Base-by-base conservation (phyloP, 1,140 invertebrate genomes). In the Sminthurinus signatus region DNA sequence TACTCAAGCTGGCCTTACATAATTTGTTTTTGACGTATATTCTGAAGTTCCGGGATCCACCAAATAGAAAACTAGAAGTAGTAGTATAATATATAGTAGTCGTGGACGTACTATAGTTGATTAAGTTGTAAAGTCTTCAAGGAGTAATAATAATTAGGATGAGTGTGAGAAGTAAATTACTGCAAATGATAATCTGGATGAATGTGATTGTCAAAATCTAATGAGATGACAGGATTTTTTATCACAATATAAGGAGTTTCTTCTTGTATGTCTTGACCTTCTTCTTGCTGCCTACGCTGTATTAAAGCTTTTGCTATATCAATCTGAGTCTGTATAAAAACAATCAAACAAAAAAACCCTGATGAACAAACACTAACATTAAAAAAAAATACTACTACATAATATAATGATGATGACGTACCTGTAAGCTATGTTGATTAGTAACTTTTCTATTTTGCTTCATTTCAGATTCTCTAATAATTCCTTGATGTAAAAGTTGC, bases 321-420 rank as follows among this genome's bases (percentile, higher is more conserved):
- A n/a, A 56, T 32, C 21, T 56, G 54, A 27, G 54, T 31, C 19
- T 56, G 54, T n/a, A n/a, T n/a, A n/a, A n/a, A n/a, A n/a, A n/a
- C n/a, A n/a, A n/a, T n/a, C n/a, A n/a, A n/a, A n/a, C n/a, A n/a
- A n/a, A n/a, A n/a, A n/a, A n/a, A n/a, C n/a, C n/a, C n/a, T n/a
- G n/a, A n/a, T n/a, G n/a, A n/a, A n/a, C n/a, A n/a, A n/a, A n/a
- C n/a, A n/a, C n/a, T n/a, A n/a, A n/a, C n/a, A n/a, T n/a, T n/a
- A n/a, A n/a, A n/a, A n/a, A n/a, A n/a, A n/a, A n/a, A n/a, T n/a
- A n/a, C n/a, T n/a, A n/a, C n/a, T n/a, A n/a, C n/a, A n/a, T n/a
- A n/a, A n/a, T n/a, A n/a, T n/a, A n/a, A n/a, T n/a, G n/a, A n/a
- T n/a, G n/a, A n/a, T n/a, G n/a, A n/a, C n/a, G n/a, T n/a, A n/a